phyloP scores from a whole-genome alignment of 2,113 vertebrate species.

The Laticauda laticaudata region DNA sequence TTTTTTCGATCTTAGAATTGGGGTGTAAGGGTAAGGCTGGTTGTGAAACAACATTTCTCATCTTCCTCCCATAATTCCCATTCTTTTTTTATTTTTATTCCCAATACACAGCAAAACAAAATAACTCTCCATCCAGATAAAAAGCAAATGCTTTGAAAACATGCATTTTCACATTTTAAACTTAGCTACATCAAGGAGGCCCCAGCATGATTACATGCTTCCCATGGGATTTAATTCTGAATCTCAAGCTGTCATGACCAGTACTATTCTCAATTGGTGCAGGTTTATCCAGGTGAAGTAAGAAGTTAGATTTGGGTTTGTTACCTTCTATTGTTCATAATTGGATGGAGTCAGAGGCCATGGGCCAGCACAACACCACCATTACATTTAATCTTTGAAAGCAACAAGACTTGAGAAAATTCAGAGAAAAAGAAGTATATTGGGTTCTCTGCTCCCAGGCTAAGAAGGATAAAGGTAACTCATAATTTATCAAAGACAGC shows the following conservation, averaged over 20 bases:
- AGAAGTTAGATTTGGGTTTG: background rate
- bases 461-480: background rate
- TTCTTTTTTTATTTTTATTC: background rate
- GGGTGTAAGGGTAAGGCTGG: background rate
- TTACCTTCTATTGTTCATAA: background rate
- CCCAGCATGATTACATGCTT: background rate
- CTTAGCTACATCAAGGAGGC: background rate
- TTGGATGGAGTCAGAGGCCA: background rate
- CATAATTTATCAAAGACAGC: background rate
- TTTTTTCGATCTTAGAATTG: background rate
- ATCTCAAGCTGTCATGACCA: background rate
- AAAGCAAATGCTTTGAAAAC: background rate
- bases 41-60: background rate
- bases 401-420: background rate
- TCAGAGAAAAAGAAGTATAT: background rate
- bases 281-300: background rate
- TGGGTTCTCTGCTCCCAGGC: background rate
- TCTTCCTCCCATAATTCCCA: background rate
- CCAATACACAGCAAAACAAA: background rate
- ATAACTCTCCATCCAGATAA: background rate
- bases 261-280: background rate
- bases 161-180: background rate
- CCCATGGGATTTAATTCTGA: background rate
- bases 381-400: background rate
- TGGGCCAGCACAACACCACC: background rate